These are phyloP conservation scores for Coptotermes formosanus DNA, from an alignment of 1,140 invertebrate genomes.

Conservation along the genomic window DNA sequence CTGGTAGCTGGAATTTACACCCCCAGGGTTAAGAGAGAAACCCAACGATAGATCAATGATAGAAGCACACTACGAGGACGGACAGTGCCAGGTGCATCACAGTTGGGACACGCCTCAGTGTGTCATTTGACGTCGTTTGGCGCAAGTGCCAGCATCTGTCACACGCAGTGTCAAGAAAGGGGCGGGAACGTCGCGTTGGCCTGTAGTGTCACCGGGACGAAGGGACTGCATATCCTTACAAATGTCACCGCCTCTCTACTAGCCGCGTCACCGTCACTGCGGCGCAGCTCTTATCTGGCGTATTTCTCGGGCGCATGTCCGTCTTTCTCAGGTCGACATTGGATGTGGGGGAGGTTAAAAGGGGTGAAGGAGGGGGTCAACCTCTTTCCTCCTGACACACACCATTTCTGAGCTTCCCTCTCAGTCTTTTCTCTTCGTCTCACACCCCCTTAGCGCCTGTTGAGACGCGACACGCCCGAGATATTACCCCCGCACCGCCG, in stretches of 20 bases:
- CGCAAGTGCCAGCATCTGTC: neutral
- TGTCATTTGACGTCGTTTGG: neutral
- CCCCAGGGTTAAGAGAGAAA: neutral
- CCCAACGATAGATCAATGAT: neutral
- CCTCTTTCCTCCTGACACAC: constrained; percentile 3
- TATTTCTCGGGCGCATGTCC: constrained; percentile 10
- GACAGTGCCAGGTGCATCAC: no score
- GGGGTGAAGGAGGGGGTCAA: constrained; percentile 11
- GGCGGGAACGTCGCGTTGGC: neutral
- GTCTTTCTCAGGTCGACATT: constrained; percentile 17
- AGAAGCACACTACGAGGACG: neutral
- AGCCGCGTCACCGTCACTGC: neutral
- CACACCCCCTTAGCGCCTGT: neutral
- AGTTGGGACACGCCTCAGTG: neutral
- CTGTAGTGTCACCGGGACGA: neutral
- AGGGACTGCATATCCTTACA: neutral
- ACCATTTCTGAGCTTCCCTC: neutral
- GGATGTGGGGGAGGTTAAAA: constrained; percentile 13
- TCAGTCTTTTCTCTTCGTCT: neutral
- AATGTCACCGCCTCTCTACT: neutral
- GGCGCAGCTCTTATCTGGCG: neutral
- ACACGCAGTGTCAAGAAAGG: neutral
- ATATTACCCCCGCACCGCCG: neutral
- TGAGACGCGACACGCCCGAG: neutral
- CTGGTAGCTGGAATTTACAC: neutral